Evolutionary conservation across 1,140 invertebrate genomes (phyloP), one percentile per base, ranked within the genome.

Genomic region (Wasmannia auropunctata): DNA sequence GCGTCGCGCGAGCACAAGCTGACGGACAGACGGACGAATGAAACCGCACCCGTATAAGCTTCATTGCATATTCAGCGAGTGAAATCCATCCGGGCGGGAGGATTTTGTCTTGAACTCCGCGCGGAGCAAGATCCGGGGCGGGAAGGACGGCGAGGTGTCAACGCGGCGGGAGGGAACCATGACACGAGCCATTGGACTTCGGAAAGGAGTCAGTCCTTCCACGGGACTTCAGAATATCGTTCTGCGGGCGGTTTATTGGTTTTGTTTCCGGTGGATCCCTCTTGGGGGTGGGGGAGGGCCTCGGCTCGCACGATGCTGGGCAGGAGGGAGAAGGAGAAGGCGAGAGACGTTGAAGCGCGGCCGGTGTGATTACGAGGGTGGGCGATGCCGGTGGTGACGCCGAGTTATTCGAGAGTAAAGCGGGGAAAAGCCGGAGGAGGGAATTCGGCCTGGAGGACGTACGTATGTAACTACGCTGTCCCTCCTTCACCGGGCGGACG

Each of bases 1-100:
- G 80, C n/a, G 19, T 69, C 60, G 70, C 51, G 40, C 54, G 60
- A 75, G n/a, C n/a, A 56, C 54, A 86, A 90, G 85, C 60, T 88
- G 63, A 91, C 80, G 91, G 88, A 94, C 81, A 76, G 87, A 91
- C 75, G 88, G 72, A 91, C 60, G 86, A 88, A 89, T 86, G 88
- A 81, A 92, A 92, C 88, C 90, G 91, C 79, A 87, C 75, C 86
- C 79, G 86, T 86, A n/a, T n/a, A 63, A 79, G 80, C 86, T 91
- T 94, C 93, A 94, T 95, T 94, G 94, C 92, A 94, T 95, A 95
- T 94, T 95, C 94, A 94, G 92, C 89, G 90, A 88, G 70, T 43
- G 69, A 58, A 69, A 43, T n/a, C 31, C 67, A 83, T 79, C 76
- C 83, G 75, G 79, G 83, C 86, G 60, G 79, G 88, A 91, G 91